phyloP scores from a whole-genome alignment of 1,140 invertebrate species.

The Drosophila kanapiae region DNA sequence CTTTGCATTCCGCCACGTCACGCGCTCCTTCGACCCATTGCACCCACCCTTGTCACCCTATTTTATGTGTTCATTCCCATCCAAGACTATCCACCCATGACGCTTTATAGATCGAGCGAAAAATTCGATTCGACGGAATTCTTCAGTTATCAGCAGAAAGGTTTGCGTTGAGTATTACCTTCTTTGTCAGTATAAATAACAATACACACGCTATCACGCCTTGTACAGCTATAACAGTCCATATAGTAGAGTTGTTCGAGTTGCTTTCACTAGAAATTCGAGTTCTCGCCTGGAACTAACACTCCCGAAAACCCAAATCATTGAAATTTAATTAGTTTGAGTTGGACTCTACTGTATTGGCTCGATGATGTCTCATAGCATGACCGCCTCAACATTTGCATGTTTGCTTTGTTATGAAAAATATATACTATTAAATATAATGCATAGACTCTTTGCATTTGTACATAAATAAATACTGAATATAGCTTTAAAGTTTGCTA shows the following conservation, averaged over 20 bases:
- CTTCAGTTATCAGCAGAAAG: conserved; percentile 83
- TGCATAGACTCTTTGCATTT: background rate
- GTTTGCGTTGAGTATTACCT: conserved; percentile 75
- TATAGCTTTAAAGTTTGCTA: background rate
- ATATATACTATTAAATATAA: background rate
- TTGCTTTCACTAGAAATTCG: conserved; percentile 5
- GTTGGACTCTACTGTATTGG: conserved; percentile 43
- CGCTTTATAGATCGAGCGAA: conserved; percentile 88
- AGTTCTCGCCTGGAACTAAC: background rate
- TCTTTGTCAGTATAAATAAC: conserved; percentile 44
- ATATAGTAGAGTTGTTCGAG: conserved; percentile 34
- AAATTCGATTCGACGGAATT: conserved; percentile 88
- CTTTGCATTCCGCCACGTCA: conserved; percentile 51
- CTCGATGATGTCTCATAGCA: conserved; percentile 13
- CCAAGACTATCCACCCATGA: conserved; percentile 85
- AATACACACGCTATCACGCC: conserved; percentile 34
- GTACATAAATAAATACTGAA: background rate
- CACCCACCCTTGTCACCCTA: conserved; percentile 29
- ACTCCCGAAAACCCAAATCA: background rate
- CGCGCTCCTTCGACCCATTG: conserved; percentile 28
- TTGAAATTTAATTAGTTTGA: conserved; percentile 4
- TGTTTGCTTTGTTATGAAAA: conserved; percentile 34
- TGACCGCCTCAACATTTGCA: conserved; percentile 43
- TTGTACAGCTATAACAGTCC: conserved; percentile 28
- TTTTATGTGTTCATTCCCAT: conserved; percentile 31